Evolutionary conservation across 2,113 vertebrate genomes (phyloP), one percentile per base, ranked within the genome.

Genomic region (Procapra przewalskii): DNA sequence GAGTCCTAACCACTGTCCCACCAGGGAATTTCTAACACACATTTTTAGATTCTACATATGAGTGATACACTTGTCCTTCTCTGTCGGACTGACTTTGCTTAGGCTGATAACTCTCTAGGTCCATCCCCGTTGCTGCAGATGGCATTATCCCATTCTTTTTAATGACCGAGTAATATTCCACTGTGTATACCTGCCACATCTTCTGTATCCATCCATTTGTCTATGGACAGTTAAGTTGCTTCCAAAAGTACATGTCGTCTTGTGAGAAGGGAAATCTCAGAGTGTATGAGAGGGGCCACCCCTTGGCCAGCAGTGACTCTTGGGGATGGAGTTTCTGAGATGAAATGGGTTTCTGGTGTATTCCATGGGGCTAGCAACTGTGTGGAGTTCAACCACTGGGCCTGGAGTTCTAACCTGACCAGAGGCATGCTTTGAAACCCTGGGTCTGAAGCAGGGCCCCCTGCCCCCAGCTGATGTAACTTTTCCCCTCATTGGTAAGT

Each of bases 341-440:
- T 43, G 55, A 77, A 67, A 6, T 0, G 1, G 43, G 27, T 40
- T 27, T 29, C 27, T 48, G 29, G 0, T 7, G 8, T 23, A 13
- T 86, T 67, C 55, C 5, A 2, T 0, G 19, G 48, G 48, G 48
- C 36, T 9, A 21, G 33, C 17, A 21, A 13, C 21, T 3, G 3
- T 8, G 7, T 7, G 23, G 48, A 54, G 9, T 52, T 52, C 31
- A 5, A 12, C 33, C 17, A 4, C 48, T 2, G 2, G 43, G 6
- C 12, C 36, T 33, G 23, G n/a, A n/a, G 27, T 64, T 90, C 15
- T 45, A 5, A 62, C 16, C 48, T 29, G 3, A 52, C 54, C 31
- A 6, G 6, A 23, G 55, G 11, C n/a, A 0, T 14, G 8, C 40
- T 94, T 80, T n/a, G 54, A 59, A 87, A 55, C 23, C 9, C 25